A percentile compares a stretch with the other conserved stretches of the same genome.
Evolutionary conservation across 2,113 vertebrate genomes (phyloP).

Genomic region (Theristicus caerulescens): DNA sequence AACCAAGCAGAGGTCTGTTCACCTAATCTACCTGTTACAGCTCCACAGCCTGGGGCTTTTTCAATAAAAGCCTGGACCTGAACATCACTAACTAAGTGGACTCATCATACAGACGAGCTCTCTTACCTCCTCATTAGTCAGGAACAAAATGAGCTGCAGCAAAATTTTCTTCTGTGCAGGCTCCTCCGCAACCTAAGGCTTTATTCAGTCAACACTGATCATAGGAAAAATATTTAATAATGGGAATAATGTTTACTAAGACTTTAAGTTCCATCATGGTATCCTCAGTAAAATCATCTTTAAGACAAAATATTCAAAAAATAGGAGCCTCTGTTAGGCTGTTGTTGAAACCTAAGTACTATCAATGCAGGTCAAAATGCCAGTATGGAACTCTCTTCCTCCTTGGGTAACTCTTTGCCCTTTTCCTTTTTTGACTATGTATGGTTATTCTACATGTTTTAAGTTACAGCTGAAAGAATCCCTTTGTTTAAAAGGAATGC

Average conservation of each 20-base stretch:
- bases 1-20: not conserved
- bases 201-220: not conserved
- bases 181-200: not conserved
- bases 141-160: not conserved
- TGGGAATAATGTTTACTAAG: not conserved
- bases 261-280: not conserved
- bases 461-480: not conserved
- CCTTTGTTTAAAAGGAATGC: not conserved
- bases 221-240: not conserved
- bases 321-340: not conserved
- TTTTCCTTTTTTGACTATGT: not conserved
- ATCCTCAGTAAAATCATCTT: not conserved
- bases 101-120: not conserved
- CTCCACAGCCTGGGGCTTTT: not conserved
- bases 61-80: not conserved
- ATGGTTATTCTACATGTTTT: not conserved
- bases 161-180: not conserved
- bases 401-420: not conserved
- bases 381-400: not conserved
- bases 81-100: not conserved
- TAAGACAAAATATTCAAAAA: not conserved
- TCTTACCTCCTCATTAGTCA: not conserved
- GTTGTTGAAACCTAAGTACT: not conserved
- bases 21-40: slow-evolving; percentile 18
- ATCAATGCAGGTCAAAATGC: not conserved